Evolutionary conservation across 2,113 vertebrate genomes (phyloP).

Genomic region (Crotophaga sulcirostris): DNA sequence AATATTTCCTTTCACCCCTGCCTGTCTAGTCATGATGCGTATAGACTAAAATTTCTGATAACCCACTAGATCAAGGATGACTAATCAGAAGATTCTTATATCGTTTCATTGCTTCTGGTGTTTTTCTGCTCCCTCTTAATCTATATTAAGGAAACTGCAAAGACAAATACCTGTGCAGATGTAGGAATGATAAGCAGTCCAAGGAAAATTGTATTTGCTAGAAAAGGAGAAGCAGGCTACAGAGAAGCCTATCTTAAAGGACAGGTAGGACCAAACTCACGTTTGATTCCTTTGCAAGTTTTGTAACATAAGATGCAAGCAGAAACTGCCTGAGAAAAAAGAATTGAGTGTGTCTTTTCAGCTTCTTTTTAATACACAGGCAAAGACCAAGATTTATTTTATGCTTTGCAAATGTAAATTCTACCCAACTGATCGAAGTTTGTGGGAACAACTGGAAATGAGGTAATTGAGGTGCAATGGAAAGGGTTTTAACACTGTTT

Average conservation of each 20-base stretch:
- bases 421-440: not conserved
- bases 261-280: not conserved
- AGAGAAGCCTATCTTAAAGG: too few species aligned
- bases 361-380: too few species aligned
- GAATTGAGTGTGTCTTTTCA: fast-evolving
- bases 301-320: not conserved
- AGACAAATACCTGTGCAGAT: not conserved
- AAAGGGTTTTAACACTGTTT: not conserved
- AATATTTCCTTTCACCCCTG: not conserved
- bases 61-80: not conserved
- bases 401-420: not conserved
- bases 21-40: not conserved
- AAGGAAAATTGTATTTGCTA: not conserved
- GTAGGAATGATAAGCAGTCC: not conserved
- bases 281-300: not conserved
- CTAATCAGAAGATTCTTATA: not conserved
- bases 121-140: not conserved
- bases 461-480: not conserved
- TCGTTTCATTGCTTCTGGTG: not conserved
- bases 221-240: not conserved
- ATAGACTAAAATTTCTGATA: not conserved
- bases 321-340: not conserved
- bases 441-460: not conserved
- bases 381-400: not conserved
- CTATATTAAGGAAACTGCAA: not conserved